Evolutionary conservation across 2,888 invertebrate species (phyloP).

Genomic region (Labia minor): DNA sequence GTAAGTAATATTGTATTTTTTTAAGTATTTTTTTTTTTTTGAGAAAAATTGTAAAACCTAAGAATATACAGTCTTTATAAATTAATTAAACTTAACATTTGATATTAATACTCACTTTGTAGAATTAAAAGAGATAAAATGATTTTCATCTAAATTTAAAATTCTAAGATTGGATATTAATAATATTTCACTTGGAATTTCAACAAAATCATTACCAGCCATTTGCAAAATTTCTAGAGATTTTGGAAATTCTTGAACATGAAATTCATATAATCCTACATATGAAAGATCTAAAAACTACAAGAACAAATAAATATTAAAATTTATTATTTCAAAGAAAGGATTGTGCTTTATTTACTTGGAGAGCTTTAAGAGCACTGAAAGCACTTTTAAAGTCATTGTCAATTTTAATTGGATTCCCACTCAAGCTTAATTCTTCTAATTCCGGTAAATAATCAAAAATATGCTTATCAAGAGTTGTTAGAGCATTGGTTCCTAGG

Average conservation of each 20-base stretch:
- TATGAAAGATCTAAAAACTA: slow-evolving; percentile 59
- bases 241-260: slow-evolving; percentile 55
- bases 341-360: slow-evolving; percentile 40
- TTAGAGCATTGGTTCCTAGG: slow-evolving; percentile 58
- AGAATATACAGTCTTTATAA: too few species aligned
- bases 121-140: slow-evolving; percentile 46
- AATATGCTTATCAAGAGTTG: slow-evolving; percentile 55
- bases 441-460: slow-evolving; percentile 64
- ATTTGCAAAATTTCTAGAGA: slow-evolving; percentile 56
- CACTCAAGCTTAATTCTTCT: slow-evolving; percentile 53
- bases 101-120: slow-evolving; percentile 33
- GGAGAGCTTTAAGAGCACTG: slow-evolving; percentile 48
- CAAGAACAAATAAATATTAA: slow-evolving; percentile 23
- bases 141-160: slow-evolving; percentile 59
- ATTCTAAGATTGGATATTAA: slow-evolving; percentile 48
- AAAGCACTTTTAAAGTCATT: slow-evolving; percentile 53
- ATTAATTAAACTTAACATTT: too few species aligned
- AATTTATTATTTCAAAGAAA: neutral
- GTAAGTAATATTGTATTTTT: too few species aligned
- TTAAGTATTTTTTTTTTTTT: too few species aligned
- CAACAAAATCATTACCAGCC: slow-evolving; percentile 50
- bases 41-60: too few species aligned
- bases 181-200: slow-evolving; percentile 49
- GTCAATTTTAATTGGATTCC: slow-evolving; percentile 62
- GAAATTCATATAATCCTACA: slow-evolving; percentile 50